Evolutionary conservation across 2,888 invertebrate species (phyloP).

Genomic region (Arctia plantaginis): DNA sequence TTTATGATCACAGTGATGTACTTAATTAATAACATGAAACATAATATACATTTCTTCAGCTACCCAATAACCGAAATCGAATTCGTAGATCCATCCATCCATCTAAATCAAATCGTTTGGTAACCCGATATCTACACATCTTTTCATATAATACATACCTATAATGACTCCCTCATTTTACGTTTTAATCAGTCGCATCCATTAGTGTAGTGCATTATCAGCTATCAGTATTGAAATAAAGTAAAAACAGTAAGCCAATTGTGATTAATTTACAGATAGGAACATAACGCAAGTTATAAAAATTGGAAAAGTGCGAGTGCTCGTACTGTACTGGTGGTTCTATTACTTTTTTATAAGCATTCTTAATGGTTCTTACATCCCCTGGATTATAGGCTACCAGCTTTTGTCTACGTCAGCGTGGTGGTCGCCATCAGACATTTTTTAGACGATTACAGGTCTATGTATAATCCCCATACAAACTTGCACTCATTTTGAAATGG

Average conservation of each 20-base stretch:
- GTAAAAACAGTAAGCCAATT: not conserved
- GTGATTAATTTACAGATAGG: not conserved
- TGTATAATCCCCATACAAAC: too few species aligned
- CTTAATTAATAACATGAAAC: too few species aligned
- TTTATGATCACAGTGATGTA: too few species aligned
- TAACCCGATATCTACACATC: not conserved
- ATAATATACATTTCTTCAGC: too few species aligned
- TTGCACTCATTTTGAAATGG: too few species aligned
- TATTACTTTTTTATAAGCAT: not conserved
- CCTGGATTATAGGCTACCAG: too few species aligned
- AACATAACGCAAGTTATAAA: not conserved
- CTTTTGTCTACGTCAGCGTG: too few species aligned
- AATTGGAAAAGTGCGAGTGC: not conserved
- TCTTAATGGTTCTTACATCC: too few species aligned
- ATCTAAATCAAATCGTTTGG: not conserved
- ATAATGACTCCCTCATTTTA: not conserved
- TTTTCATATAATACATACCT: not conserved
- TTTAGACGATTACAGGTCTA: too few species aligned
- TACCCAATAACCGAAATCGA: too few species aligned
- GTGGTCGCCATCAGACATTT: too few species aligned
- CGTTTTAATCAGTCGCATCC: not conserved
- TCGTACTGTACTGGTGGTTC: not conserved
- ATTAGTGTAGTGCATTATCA: constrained; percentile 1
- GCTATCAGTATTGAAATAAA: not conserved
- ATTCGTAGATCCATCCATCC: not conserved